Base-by-base conservation (phyloP, 2,797 vertebrate genomes). In the Hypotaenidia okinawae region DNA sequence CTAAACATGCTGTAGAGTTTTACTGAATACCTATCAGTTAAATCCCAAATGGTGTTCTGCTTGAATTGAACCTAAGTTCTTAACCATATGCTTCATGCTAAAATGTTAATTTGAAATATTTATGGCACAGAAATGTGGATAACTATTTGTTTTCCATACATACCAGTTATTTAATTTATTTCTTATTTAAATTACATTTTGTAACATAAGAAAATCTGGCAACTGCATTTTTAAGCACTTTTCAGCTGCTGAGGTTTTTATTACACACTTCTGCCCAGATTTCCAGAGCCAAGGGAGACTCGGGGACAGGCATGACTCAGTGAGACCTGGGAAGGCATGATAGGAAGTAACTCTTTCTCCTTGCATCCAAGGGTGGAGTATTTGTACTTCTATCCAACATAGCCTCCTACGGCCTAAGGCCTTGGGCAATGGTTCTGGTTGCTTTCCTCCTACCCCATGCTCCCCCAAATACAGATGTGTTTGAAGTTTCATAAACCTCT, bases 81-180 rank as follows among this genome's bases (percentile, higher is more conserved):
- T 91, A 92, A 91, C 64, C 95, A 93, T 96, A 91, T 95, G 94
- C 43, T 97, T 93, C 87, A 90, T 91, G 75, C 68, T 96, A 83
- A 95, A 94, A 94, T 77, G n/a, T 93, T 96, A 96, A 97, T 96
- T 95, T 93, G 61, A 94, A 96, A 91, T 86, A 95, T 95, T 95
- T 95, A 94, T 83, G 73, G 41, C 64, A 67, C 51, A 9, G 87
- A 94, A 80, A 91, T 67, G 77, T 61, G 57, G 66, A 77, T 90
- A 90, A 79, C 62, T 55, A 45, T 88, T 88, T 96, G 41, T 94
- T 93, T 94, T 76, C 67, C 52, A 84, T 67, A 84, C 28, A 70
- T 91, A 83, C 30, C 18, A 82, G 76, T 91, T 84, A 69, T 82
- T 92, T 78, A 51, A 78, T 58, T 68, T 85, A 41, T 58, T 96